These are phyloP conservation scores for Nezara viridula DNA, from an alignment of 2,888 invertebrate species.

Conservation along the genomic window DNA sequence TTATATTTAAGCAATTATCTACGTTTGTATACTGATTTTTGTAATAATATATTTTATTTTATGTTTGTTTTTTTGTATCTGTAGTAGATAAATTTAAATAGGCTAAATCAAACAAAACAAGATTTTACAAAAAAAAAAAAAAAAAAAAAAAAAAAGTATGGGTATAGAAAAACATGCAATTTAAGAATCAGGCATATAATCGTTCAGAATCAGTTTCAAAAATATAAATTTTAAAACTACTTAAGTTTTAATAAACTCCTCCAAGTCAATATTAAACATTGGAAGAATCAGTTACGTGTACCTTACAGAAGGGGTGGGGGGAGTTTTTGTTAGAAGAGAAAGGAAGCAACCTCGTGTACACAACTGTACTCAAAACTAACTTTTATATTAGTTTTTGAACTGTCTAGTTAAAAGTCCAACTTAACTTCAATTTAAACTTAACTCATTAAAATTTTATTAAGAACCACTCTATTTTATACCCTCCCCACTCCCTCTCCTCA, in stretches of 20 bases:
- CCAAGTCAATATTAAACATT: neutral
- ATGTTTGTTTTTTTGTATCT: no score
- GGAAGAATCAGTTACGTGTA: neutral
- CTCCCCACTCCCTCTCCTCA: neutral
- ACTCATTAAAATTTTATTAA: conserved; percentile 49
- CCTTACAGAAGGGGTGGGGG: neutral
- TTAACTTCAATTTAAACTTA: conserved; percentile 36
- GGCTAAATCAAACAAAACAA: no score
- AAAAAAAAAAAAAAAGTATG: no score
- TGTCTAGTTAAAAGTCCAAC: conserved; percentile 16
- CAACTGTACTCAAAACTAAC: conserved; percentile 40
- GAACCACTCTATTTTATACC: conserved; percentile 1
- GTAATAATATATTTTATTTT: no score
- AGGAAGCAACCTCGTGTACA: neutral
- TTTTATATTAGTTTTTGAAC: conserved; percentile 32
- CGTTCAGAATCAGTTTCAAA: no score
- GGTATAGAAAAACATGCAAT: no score
- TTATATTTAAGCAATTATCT: no score
- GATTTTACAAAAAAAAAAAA: no score
- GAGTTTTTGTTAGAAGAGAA: conserved; percentile 1
- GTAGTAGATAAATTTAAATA: no score
- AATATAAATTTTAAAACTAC: neutral
- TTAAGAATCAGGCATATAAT: no score
- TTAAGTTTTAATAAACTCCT: neutral
- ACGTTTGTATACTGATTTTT: no score